Evolutionary conservation across 2,113 vertebrate species (phyloP).

Genomic region (Meriones unguiculatus): DNA sequence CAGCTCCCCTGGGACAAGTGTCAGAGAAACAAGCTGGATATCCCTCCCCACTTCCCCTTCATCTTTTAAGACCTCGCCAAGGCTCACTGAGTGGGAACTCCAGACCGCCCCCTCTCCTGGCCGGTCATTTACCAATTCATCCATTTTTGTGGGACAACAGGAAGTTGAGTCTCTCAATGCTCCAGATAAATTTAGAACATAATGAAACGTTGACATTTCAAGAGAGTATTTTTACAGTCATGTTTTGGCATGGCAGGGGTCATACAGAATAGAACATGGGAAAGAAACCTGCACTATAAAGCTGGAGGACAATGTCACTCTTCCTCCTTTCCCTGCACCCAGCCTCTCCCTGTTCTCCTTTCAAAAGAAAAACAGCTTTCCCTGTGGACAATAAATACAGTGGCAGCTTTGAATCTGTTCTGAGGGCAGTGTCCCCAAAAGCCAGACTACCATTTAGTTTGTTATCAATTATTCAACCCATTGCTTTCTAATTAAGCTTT

Average conservation of each 20-base stretch:
- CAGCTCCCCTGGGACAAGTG: slow-evolving; percentile 11
- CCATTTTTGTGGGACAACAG: not conserved
- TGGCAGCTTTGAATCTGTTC: slow-evolving; percentile 28
- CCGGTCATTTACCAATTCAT: slow-evolving; percentile 22
- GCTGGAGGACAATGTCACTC: not conserved
- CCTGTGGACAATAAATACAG: slow-evolving; percentile 45
- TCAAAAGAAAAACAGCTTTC: slow-evolving; percentile 50
- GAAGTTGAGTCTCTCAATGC: slow-evolving; percentile 35
- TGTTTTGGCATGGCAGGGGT: slow-evolving; percentile 33
- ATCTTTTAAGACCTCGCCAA: slow-evolving; percentile 53
- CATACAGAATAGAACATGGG: not conserved
- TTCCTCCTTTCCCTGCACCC: not conserved
- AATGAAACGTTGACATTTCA: slow-evolving; percentile 72
- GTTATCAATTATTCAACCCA: not conserved
- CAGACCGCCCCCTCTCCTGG: not conserved
- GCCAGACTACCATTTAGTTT: not conserved
- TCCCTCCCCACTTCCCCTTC: not conserved
- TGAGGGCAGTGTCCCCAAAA: not conserved
- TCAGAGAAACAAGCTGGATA: not conserved
- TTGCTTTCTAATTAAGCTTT: not conserved
- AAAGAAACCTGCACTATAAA: slow-evolving; percentile 43
- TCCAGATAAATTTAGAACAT: slow-evolving; percentile 72
- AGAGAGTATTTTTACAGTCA: not conserved
- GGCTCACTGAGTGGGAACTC: slow-evolving; percentile 42
- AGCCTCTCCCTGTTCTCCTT: not conserved